Evolutionary conservation across 1,140 invertebrate species (phyloP).

Genomic region (Euura lappo): DNA sequence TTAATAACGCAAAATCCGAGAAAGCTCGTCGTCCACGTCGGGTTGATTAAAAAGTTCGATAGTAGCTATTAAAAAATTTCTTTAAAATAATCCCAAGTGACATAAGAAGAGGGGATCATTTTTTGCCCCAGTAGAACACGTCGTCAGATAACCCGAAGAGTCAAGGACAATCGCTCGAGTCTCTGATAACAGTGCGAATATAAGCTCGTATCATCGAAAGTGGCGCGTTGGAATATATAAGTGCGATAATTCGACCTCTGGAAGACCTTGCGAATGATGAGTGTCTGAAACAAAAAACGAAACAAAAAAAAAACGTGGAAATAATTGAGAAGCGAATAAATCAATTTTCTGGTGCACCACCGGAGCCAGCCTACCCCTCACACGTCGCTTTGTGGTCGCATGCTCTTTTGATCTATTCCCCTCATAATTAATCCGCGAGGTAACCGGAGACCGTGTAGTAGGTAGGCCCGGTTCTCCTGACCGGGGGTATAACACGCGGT

Average conservation of each 20-base stretch:
- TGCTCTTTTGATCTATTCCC: conserved; percentile 56
- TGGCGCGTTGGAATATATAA: no score
- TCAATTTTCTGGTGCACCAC: not conserved
- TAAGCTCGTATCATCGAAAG: no score
- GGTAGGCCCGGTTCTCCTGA: conserved; percentile 14
- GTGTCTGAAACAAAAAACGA: no score
- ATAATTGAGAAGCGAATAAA: not conserved
- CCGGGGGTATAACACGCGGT: conserved; percentile 22
- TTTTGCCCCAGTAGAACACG: not conserved
- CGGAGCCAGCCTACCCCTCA: conserved; percentile 41
- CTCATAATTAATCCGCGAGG: conserved; percentile 60
- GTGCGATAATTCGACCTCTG: no score
- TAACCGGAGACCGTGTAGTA: conserved; percentile 56
- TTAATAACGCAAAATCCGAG: conserved; percentile 34
- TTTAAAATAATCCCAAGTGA: no score
- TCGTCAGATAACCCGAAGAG: not conserved
- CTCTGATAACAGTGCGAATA: not conserved
- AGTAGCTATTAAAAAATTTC: not conserved
- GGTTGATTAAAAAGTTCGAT: no score
- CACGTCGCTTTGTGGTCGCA: conserved; percentile 54
- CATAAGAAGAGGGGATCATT: not conserved
- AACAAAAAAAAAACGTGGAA: no score
- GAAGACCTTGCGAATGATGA: no score
- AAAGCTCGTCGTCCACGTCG: no score
- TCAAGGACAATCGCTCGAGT: conserved; percentile 2